A percentile compares a stretch with the other conserved stretches of the same genome.
Evolutionary conservation across 1,140 invertebrate genomes (phyloP).

Genomic region (Diachasma alloeum): DNA sequence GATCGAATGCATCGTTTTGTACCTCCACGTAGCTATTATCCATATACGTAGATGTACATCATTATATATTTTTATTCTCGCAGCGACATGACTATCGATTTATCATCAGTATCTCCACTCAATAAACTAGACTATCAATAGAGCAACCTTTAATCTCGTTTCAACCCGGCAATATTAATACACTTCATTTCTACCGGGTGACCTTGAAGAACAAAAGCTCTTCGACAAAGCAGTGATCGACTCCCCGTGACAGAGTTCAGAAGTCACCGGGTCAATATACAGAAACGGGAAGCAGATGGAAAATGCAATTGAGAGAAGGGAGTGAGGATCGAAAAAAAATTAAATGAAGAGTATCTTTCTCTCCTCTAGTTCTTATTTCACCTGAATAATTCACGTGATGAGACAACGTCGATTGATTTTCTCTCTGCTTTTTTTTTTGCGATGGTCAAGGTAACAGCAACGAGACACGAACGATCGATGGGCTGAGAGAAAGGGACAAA

Average conservation of each 20-base stretch:
- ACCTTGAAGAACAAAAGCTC: background rate
- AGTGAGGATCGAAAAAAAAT: background rate
- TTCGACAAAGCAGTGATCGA: background rate
- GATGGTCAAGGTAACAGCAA: constrained; percentile 5
- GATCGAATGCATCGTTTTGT: background rate
- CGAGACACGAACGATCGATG: background rate
- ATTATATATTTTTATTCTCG: constrained; percentile 10
- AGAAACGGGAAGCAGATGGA: background rate
- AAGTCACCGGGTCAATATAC: background rate
- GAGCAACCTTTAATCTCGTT: constrained; percentile 25
- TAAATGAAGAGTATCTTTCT: background rate
- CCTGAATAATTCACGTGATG: background rate
- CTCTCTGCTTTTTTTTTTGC: background rate
- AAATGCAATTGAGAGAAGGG: background rate
- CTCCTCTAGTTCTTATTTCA: background rate
- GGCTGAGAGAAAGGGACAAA: background rate
- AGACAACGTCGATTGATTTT: constrained; percentile 2
- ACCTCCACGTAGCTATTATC: background rate
- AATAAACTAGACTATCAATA: constrained; percentile 21
- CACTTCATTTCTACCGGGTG: background rate
- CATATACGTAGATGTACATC: background rate
- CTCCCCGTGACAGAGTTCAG: background rate
- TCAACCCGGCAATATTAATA: constrained; percentile 9
- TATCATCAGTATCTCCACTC: constrained; percentile 18
- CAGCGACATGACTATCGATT: constrained; percentile 19